Percentiles rank a stretch among this genome's conserved stretches.
Conservation (phyloP, 2,888 invertebrate genomes). For the Cerastis rubricosa region DNA sequence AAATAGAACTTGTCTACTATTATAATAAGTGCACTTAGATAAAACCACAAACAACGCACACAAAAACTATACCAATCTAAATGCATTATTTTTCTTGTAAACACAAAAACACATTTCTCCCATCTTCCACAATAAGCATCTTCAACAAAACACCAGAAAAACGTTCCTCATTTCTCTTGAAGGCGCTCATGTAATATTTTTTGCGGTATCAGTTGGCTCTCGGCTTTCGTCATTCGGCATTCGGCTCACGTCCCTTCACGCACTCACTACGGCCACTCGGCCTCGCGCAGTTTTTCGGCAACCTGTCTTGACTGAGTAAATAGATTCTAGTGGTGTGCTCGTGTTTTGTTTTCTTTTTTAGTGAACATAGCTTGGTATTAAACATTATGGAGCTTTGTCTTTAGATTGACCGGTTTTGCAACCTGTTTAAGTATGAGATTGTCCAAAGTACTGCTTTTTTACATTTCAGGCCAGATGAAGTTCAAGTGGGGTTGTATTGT, state of each 20-base stretch:
- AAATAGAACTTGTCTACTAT: too few relatives aligned
- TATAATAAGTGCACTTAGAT: too few relatives aligned
- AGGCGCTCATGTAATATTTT: slow-evolving; percentile 57
- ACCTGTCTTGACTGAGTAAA: slow-evolving; percentile 60
- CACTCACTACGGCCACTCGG: slow-evolving; percentile 59
- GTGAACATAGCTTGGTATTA: background rate
- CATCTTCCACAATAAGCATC: slow-evolving; percentile 33
- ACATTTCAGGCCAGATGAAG: background rate
- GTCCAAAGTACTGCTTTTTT: background rate
- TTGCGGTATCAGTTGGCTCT: slow-evolving; percentile 52
- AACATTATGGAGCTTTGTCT: slow-evolving; percentile 10
- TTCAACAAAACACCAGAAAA: slow-evolving; percentile 45
- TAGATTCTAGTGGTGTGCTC: slow-evolving; percentile 36
- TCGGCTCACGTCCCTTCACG: slow-evolving; percentile 51
- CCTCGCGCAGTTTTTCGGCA: slow-evolving; percentile 52
- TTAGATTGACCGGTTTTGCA: background rate
- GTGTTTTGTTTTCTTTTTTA: slow-evolving; percentile 29
- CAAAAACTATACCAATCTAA: background rate
- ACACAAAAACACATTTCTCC: slow-evolving; percentile 10
- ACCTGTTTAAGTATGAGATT: background rate
- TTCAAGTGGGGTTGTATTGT: background rate
- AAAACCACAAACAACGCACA: too few relatives aligned
- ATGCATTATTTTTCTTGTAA: slow-evolving; percentile 2
- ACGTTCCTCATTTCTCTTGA: slow-evolving; percentile 43
- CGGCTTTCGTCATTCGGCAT: slow-evolving; percentile 40